Evolutionary conservation across 1,140 invertebrate species (phyloP).

Genomic region (Hydropsyche tenuis): DNA sequence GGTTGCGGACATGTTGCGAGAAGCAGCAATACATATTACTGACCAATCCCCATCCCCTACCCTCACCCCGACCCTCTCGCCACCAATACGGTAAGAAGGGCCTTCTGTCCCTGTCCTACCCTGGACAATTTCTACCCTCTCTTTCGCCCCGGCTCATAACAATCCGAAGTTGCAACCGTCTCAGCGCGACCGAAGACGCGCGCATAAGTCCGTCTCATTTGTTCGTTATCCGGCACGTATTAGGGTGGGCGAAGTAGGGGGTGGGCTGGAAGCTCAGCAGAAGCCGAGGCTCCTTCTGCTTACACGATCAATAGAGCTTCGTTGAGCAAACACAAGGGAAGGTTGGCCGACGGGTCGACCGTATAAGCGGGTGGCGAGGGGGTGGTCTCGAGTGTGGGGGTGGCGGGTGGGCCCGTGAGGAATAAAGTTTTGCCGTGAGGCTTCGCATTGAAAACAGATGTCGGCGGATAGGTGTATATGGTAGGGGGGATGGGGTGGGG

Average conservation of each 20-base stretch:
- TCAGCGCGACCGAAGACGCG: constrained; percentile 33
- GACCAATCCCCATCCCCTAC: constrained; percentile 34
- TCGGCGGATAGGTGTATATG: constrained; percentile 21
- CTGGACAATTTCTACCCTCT: background rate
- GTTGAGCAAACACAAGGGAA: constrained; percentile 43
- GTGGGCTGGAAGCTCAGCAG: constrained; percentile 23
- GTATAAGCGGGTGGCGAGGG: constrained; percentile 10
- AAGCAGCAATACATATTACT: constrained; percentile 45
- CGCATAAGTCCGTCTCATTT: constrained; percentile 39
- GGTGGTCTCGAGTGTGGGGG: constrained; percentile 11
- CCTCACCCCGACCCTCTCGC: constrained; percentile 11
- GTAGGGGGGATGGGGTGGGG: too few relatives aligned
- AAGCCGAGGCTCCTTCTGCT: constrained; percentile 46
- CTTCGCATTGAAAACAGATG: constrained; percentile 34
- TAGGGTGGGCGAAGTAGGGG: background rate
- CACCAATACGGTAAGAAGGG: constrained; percentile 32
- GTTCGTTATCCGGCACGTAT: background rate
- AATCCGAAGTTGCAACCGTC: constrained; percentile 34
- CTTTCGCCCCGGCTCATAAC: constrained; percentile 25
- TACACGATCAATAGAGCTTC: constrained; percentile 50
- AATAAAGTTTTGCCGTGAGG: constrained; percentile 28
- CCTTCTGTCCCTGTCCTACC: background rate
- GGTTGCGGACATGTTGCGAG: constrained; percentile 45
- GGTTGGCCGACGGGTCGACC: constrained; percentile 25
- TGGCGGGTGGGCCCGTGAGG: constrained; percentile 25